Percentiles rank a stretch among this genome's conserved stretches.
These are phyloP conservation scores for Recurvirostra avosetta DNA, from an alignment of 2,113 vertebrate genomes.

Conservation along the genomic window DNA sequence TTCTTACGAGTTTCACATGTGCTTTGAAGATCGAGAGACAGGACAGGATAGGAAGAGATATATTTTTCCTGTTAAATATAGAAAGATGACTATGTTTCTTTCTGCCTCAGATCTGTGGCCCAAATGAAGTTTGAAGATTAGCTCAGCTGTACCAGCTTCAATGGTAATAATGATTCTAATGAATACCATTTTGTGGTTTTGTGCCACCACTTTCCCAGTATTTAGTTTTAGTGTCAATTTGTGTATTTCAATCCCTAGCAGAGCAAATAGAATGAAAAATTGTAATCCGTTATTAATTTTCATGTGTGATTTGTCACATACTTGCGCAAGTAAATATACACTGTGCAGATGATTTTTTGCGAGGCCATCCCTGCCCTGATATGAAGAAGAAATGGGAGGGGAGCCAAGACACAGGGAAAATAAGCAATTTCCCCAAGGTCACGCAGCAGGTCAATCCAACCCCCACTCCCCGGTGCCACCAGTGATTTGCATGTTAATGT, in stretches of 20 bases:
- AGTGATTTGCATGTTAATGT: neutral
- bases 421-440: neutral
- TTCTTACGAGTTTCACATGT: neutral
- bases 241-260: neutral
- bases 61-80: neutral
- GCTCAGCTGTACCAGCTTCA: neutral
- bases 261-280: neutral
- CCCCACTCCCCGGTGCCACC: neutral
- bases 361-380: neutral
- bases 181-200: neutral
- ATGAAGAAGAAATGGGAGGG: neutral
- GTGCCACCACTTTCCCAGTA: neutral
- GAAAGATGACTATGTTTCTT: neutral
- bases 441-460: neutral
- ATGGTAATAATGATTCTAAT: neutral
- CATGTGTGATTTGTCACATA: neutral
- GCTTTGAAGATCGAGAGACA: neutral
- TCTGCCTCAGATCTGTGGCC: neutral
- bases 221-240: neutral
- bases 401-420: neutral
- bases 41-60: neutral
- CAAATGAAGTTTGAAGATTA: neutral
- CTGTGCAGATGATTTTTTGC: neutral
- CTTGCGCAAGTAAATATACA: neutral
- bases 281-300: neutral